Conservation (phyloP, 1,140 invertebrate species). For the Apis cerana region DNA sequence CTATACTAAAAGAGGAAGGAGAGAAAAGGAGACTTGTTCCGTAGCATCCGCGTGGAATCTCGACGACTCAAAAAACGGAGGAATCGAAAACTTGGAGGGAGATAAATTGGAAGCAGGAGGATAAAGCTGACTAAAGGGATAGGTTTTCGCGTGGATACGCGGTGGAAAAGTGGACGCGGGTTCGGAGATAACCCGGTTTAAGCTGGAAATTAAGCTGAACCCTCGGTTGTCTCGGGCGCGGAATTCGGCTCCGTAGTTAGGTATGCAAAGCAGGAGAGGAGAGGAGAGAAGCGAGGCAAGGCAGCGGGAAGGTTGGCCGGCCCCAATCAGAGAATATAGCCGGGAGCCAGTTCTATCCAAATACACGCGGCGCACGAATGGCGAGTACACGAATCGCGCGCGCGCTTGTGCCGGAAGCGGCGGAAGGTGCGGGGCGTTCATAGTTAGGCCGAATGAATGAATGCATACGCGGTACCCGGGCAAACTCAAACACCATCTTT, state of each 20-base stretch:
- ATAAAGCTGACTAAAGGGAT: not conserved
- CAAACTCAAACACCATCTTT: constrained; percentile 66
- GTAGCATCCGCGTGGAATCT: no score
- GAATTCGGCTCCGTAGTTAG: constrained; percentile 68
- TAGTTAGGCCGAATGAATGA: constrained; percentile 49
- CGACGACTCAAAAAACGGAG: no score
- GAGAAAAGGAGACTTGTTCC: not conserved
- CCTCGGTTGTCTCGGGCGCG: constrained; percentile 53
- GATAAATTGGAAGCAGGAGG: not conserved
- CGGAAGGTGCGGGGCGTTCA: not conserved
- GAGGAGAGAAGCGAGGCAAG: constrained; percentile 27
- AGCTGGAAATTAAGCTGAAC: constrained; percentile 65
- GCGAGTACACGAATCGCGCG: not conserved
- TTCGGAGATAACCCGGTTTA: constrained; percentile 56
- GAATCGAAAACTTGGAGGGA: no score
- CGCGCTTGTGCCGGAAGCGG: not conserved
- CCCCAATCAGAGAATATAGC: constrained; percentile 69
- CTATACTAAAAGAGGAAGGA: not conserved
- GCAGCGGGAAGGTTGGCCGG: constrained; percentile 55
- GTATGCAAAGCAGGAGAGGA: constrained; percentile 66
- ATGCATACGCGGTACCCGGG: constrained; percentile 28
- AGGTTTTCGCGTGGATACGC: not conserved
- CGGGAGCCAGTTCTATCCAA: constrained; percentile 38
- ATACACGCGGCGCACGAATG: constrained; percentile 18
- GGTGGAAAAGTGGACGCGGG: constrained; percentile 1